Conservation (phyloP, 2,797 vertebrate genomes). For the Lithobates pipiens region DNA sequence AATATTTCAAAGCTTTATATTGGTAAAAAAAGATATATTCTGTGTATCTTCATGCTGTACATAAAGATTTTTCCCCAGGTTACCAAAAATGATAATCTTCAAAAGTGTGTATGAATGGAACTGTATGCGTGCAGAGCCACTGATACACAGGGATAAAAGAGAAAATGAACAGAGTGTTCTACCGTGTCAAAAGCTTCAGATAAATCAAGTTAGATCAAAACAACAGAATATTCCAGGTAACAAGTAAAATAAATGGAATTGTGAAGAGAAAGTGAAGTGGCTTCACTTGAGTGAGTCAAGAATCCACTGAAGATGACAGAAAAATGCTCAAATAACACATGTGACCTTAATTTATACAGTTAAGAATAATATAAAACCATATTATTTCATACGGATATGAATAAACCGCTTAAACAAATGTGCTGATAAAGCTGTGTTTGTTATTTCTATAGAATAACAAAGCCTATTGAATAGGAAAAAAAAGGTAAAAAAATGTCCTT, state of each 20-base stretch:
- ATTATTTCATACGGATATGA: too few species aligned
- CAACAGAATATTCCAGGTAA: slow-evolving; percentile 52
- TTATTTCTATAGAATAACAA: too few species aligned
- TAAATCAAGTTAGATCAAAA: slow-evolving; percentile 56
- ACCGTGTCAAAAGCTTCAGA: slow-evolving; percentile 54
- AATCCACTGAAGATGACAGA: slow-evolving; percentile 1
- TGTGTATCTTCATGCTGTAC: too few species aligned
- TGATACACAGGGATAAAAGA: slow-evolving; percentile 47
- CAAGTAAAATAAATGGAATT: slow-evolving; percentile 55
- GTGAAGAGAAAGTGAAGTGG: slow-evolving; percentile 45
- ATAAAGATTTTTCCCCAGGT: slow-evolving; percentile 29
- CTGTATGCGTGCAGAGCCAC: slow-evolving; percentile 22
- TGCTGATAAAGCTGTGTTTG: too few species aligned
- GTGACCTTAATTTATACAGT: background rate
- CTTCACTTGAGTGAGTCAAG: slow-evolving; percentile 46
- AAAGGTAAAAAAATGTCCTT: too few species aligned
- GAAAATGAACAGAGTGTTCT: slow-evolving; percentile 57
- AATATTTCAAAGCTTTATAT: too few species aligned
- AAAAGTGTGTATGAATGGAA: slow-evolving; percentile 51
- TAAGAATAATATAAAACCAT: too few species aligned
- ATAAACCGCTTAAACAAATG: too few species aligned
- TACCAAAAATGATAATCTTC: slow-evolving; percentile 41
- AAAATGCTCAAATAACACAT: too few species aligned
- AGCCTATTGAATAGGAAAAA: too few species aligned
- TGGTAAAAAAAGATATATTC: too few species aligned